Evolutionary conservation across 2,113 vertebrate species (phyloP).

Genomic region (Abramis brama): DNA sequence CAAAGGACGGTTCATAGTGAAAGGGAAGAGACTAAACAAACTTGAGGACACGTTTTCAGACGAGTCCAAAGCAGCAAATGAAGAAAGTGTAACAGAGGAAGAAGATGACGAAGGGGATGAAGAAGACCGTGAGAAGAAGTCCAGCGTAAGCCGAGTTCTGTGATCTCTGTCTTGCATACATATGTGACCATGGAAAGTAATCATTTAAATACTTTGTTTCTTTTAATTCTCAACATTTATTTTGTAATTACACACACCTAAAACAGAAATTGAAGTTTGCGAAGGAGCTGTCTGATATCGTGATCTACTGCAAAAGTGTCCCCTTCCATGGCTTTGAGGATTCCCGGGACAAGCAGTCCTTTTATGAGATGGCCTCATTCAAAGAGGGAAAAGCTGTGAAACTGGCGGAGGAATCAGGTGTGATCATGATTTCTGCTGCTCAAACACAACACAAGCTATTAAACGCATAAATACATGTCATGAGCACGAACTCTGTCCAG

Average conservation of each 20-base stretch:
- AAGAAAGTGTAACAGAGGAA: conserved; percentile 87
- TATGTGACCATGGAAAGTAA: background rate
- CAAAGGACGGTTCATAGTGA: conserved; percentile 91
- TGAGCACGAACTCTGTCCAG: background rate
- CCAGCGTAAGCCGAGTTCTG: conserved; percentile 43
- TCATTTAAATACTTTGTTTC: background rate
- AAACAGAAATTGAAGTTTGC: conserved; percentile 82
- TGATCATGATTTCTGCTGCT: background rate
- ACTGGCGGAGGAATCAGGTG: conserved; percentile 87
- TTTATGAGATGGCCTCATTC: conserved; percentile 92
- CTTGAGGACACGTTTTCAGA: conserved; percentile 73
- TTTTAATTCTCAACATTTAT: background rate
- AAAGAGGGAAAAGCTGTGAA: conserved; percentile 83
- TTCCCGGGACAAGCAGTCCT: conserved; percentile 74
- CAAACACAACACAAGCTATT: background rate
- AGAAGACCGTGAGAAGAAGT: conserved; percentile 65
- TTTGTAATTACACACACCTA: conserved; percentile 23
- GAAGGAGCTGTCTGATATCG: conserved; percentile 88
- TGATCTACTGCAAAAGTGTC: conserved; percentile 93
- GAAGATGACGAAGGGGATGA: conserved; percentile 85
- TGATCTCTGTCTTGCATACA: background rate
- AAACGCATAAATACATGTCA: background rate
- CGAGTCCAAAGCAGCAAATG: conserved; percentile 65
- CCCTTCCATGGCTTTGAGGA: conserved; percentile 85
- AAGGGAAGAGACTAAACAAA: conserved; percentile 90